Evolutionary conservation across 1,140 invertebrate species (phyloP).

Genomic region (Gryllus bimaculatus): DNA sequence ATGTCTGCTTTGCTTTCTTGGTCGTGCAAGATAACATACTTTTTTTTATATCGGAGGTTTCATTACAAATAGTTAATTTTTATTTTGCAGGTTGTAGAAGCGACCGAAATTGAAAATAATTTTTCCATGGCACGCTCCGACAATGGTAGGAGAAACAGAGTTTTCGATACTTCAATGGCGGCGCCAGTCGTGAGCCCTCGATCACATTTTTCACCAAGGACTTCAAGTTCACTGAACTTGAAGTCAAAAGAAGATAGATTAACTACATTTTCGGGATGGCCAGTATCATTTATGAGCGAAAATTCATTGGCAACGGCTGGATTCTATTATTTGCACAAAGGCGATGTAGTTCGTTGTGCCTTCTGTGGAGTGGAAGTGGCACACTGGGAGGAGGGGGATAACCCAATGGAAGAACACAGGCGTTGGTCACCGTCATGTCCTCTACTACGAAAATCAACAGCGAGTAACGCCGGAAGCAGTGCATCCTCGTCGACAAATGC

Average conservation of each 20-base stretch:
- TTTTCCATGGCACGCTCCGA: no score
- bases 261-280: constrained; percentile 51
- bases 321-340: constrained; percentile 64
- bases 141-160: no score
- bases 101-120: no score
- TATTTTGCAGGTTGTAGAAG: no score
- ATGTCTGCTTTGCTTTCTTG: no score
- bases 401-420: constrained; percentile 69
- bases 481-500: constrained; percentile 27
- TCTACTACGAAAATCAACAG: constrained; percentile 49
- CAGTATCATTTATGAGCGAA: constrained; percentile 42
- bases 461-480: constrained; percentile 52
- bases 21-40: no score
- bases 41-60: no score
- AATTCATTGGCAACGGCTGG: constrained; percentile 59
- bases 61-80: no score
- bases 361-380: constrained; percentile 77
- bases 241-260: constrained; percentile 39
- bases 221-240: constrained; percentile 15
- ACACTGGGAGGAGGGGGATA: constrained; percentile 68
- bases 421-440: constrained; percentile 69
- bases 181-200: no score
- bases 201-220: no score
- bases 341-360: constrained; percentile 68
- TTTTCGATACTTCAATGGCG: no score